Base-by-base conservation (phyloP, 2,797 vertebrate genomes). In the Pygocentrus nattereri region DNA sequence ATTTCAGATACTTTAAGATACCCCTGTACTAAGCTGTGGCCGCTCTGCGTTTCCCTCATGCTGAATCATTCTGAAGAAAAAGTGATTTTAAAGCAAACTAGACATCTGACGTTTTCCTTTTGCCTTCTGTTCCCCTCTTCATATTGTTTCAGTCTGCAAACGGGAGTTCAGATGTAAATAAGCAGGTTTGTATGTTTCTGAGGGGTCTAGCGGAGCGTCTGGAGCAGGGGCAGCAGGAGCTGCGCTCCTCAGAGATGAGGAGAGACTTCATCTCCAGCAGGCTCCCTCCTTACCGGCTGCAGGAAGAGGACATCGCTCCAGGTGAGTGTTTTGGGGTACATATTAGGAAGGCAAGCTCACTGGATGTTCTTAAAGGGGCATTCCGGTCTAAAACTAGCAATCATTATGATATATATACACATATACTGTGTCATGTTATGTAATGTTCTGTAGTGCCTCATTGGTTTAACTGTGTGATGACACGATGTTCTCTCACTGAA, bases 201-300 rank as follows among this genome's bases (percentile, higher is more conserved):
- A 93, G 95, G 23, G 86, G 31, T 25, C 91, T 98, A 81, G 96
- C 95, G 8, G 93, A 96, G 25, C 75, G 12, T 0, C 65, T 98
- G 70, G 96, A 96, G 49, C 78, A 64, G n/a, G 89, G 77, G 1
- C 74, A 74, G 75, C 79, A 84, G 74, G 91, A 94, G 0, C 85
- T 95, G 30, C 90, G 91, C 3, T 95, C 96, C 2, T 90, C 92
- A 0, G 94, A 95, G 79, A 96, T 98, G 96, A 96, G 94, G 91
- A 96, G 95, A 88, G 97, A 98, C 89, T 98, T 98, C 77, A 88
- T 96, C 80, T 88, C 13, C 59, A 95, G 92, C 86, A 91, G 97
- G 69, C 82, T 98, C 8, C 97, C 97, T 0, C 97, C 97, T 0
- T 96, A 86, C 85, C 19, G 56, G 76, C 90, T 88, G 15, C 78